phyloP scores from a whole-genome alignment of 2,797 vertebrate species.

The Ctenopoma kingsleyae region DNA sequence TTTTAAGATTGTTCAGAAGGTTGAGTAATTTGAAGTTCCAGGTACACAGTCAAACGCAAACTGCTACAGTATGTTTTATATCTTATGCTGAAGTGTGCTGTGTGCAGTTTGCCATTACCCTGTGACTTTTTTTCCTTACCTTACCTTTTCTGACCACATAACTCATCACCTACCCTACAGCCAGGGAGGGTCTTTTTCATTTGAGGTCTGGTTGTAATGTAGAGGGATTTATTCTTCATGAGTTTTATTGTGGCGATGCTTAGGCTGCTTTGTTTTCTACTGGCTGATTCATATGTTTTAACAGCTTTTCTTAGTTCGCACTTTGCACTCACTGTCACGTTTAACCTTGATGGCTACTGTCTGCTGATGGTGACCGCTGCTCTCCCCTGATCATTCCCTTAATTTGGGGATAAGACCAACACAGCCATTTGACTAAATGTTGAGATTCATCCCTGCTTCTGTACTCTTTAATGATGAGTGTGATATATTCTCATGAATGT shows the following conservation, averaged over 20 bases:
- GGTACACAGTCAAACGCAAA: constrained; percentile 26
- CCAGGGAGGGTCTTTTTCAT: not conserved
- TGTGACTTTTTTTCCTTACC: constrained; percentile 7
- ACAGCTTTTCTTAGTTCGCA: constrained; percentile 24
- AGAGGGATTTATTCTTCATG: constrained; percentile 1
- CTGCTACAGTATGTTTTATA: not conserved
- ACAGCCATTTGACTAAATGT: constrained; percentile 26
- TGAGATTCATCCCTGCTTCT: constrained; percentile 43
- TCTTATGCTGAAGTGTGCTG: constrained; percentile 12
- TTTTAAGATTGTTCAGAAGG: constrained; percentile 9
- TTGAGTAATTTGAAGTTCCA: constrained; percentile 11
- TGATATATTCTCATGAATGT: constrained; percentile 69
- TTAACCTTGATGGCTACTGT: constrained; percentile 30
- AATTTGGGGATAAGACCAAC: constrained; percentile 20
- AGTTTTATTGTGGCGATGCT: not conserved
- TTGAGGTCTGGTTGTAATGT: constrained; percentile 14
- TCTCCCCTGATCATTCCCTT: constrained; percentile 26
- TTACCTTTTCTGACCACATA: constrained; percentile 28
- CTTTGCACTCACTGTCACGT: constrained; percentile 56
- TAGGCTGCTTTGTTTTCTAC: constrained; percentile 21
- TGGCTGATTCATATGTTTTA: constrained; percentile 21
- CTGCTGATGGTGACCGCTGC: constrained; percentile 20
- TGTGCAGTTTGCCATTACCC: constrained; percentile 29
- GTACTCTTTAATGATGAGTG: constrained; percentile 77
- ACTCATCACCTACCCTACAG: constrained; percentile 6